phyloP scores from a whole-genome alignment of 1,140 invertebrate genomes.

The Platorchestia sp. region DNA sequence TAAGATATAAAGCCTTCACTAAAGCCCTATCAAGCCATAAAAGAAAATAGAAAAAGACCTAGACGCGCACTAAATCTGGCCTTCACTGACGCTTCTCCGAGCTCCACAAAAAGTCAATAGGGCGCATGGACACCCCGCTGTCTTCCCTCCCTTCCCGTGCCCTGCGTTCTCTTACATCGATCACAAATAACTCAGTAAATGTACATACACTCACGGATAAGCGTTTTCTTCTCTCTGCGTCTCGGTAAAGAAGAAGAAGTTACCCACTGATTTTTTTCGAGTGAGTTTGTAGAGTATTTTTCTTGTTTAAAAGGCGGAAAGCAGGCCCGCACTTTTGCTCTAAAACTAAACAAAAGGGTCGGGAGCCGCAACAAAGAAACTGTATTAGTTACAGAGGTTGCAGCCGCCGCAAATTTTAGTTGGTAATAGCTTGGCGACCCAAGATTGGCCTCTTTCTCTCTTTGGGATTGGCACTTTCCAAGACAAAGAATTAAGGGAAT shows the following conservation, averaged over 20 bases:
- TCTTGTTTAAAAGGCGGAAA: neutral
- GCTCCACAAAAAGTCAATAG: constrained; percentile 12
- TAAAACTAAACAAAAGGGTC: constrained; percentile 31
- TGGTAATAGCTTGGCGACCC: constrained; percentile 25
- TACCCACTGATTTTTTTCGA: neutral
- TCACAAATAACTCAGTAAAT: neutral
- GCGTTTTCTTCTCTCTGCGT: neutral
- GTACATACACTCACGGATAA: neutral
- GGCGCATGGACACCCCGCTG: neutral
- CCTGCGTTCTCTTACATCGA: neutral
- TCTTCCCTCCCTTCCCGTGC: neutral
- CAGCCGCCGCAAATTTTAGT: constrained; percentile 43
- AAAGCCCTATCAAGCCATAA: constrained; percentile 52
- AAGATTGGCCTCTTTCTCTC: constrained; percentile 44
- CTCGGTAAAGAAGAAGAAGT: neutral
- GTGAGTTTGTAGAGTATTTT: neutral
- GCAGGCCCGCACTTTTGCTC: neutral
- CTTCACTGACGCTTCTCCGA: constrained; percentile 10
- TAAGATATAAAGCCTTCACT: constrained; percentile 50
- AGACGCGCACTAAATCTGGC: constrained; percentile 38
- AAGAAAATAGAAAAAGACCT: constrained; percentile 53
- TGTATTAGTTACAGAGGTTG: constrained; percentile 49
- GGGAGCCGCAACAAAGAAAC: constrained; percentile 7
- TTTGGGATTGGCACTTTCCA: constrained; percentile 50
- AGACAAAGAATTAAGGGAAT: constrained; percentile 50